A percentile compares a stretch with the other conserved stretches of the same genome.
Evolutionary conservation across 2,113 vertebrate genomes (phyloP).

Genomic region (Psittacula cyanocephala): DNA sequence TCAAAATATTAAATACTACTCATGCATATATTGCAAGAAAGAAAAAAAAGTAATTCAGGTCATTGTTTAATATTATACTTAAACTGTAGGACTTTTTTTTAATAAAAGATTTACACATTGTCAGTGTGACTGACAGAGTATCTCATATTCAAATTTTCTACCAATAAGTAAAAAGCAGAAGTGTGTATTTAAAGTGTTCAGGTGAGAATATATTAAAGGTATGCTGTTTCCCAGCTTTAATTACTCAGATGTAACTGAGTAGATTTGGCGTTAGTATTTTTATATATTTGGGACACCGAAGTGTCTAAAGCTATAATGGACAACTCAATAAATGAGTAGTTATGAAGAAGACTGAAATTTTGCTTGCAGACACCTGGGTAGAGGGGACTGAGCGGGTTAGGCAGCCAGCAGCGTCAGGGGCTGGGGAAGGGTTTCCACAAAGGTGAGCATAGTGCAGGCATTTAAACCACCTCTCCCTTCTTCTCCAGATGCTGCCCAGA

Average conservation of each 20-base stretch:
- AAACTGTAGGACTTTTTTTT: neutral
- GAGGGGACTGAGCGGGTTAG: neutral
- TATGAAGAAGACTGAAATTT: neutral
- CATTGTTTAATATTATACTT: neutral
- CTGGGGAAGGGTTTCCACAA: neutral
- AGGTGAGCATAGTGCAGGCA: neutral
- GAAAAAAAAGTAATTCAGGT: neutral
- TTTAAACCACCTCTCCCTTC: neutral
- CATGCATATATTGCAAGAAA: neutral
- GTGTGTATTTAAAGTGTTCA: neutral
- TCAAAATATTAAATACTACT: neutral
- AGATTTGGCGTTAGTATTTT: neutral
- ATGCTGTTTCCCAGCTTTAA: neutral
- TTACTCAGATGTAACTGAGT: neutral
- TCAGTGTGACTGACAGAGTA: neutral
- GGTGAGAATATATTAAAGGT: neutral
- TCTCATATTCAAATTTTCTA: neutral
- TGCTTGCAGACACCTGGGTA: neutral
- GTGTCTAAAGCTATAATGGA: neutral
- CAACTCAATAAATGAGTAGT: neutral
- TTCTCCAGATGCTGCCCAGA: slow-evolving; percentile 12
- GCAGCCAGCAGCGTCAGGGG: neutral
- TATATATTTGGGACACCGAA: neutral
- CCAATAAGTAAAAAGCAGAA: neutral
- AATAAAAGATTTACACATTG: neutral